Evolutionary conservation across 1,140 invertebrate genomes (phyloP).

Genomic region (Cotesia vestalis): DNA sequence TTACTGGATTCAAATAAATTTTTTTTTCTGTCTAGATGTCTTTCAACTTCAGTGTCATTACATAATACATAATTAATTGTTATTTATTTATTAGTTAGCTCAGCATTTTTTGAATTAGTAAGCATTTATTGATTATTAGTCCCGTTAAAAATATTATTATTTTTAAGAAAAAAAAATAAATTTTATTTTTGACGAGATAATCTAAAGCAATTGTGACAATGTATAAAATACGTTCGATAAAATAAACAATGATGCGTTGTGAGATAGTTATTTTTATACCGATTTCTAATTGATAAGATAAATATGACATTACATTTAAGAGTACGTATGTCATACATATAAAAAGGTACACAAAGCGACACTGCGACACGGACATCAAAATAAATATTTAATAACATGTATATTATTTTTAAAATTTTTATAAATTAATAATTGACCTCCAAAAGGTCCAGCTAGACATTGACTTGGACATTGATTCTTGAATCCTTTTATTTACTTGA

Average conservation of each 20-base stretch:
- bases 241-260: conserved; percentile 4
- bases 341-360: not conserved
- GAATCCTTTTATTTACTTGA: conserved; percentile 3
- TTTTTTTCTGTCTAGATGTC: no score
- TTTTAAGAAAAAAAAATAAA: no score
- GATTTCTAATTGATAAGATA: conserved; percentile 18
- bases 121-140: no score
- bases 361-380: not conserved
- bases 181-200: not conserved
- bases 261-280: not conserved
- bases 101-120: no score
- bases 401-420: not conserved
- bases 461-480: conserved; percentile 25
- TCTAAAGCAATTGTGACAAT: not conserved
- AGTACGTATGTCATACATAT: no score
- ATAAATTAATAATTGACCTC: conserved; percentile 34
- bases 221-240: not conserved
- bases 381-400: not conserved
- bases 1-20: no score
- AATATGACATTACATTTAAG: not conserved
- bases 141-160: no score
- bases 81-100: no score
- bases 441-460: conserved; percentile 33
- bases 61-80: no score
- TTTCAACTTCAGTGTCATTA: not conserved